Evolutionary conservation across 1,140 invertebrate genomes (phyloP).

Genomic region (Theocolax elegans): DNA sequence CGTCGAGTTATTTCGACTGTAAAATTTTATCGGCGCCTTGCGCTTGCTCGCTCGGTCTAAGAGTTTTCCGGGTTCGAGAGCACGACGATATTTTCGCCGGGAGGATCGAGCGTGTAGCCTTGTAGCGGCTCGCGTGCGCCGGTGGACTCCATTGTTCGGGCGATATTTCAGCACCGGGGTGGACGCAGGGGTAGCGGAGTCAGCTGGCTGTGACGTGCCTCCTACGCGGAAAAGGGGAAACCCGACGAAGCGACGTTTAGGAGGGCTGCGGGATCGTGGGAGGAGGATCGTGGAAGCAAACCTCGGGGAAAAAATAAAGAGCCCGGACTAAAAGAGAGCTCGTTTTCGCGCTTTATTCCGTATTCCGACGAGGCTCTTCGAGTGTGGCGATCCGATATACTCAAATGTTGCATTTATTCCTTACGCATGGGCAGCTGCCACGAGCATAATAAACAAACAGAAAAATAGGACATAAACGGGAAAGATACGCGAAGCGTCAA

Average conservation of each 20-base stretch:
- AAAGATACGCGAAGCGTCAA: neutral
- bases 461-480: neutral
- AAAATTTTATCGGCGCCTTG: slow-evolving; percentile 36
- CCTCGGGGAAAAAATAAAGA: slow-evolving; percentile 1
- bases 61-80: slow-evolving; percentile 19
- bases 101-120: slow-evolving; percentile 42
- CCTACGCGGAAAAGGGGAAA: slow-evolving; percentile 49
- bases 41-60: slow-evolving; percentile 10
- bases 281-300: no score
- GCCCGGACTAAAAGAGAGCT: neutral
- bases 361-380: no score
- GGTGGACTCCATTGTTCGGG: slow-evolving; percentile 62
- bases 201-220: slow-evolving; percentile 67
- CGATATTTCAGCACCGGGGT: slow-evolving; percentile 63
- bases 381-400: no score
- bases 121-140: neutral
- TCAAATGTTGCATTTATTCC: no score
- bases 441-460: no score
- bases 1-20: slow-evolving; percentile 37
- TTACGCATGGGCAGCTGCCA: no score
- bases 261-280: neutral
- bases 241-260: neutral
- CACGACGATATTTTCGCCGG: slow-evolving; percentile 34
- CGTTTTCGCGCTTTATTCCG: neutral
- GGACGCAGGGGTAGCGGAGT: slow-evolving; percentile 57